Evolutionary conservation across 2,888 invertebrate species (phyloP), one percentile per base, ranked within the genome.

Genomic region (Mactromeris polynyma): DNA sequence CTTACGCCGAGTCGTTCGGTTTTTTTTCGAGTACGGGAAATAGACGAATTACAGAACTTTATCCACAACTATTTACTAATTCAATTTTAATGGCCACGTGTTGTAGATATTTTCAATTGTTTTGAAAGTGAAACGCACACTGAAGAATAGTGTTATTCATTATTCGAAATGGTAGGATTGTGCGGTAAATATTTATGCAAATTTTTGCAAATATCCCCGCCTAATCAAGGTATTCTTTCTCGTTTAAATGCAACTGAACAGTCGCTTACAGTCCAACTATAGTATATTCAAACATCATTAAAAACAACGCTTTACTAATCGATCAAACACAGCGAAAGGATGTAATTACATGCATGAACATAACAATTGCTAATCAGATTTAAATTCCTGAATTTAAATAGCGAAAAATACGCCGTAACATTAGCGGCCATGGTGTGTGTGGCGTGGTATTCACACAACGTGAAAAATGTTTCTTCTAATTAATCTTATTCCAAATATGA

Each of bases 331-430:
- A 33, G 2, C n/a, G 33, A 31, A 81, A 7, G 51, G 81, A 40
- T 36, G 40, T 83, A 73, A 83, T 83, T 83, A 73, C 83, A 83
- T 73, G 83, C 83, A 73, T 83, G 83, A 73, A 42, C 46, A 46
- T 31, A 69, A 73, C 83, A 73, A 40, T 83, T 9, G 46, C 36
- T 83, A 33, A 83, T 83, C 73, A 69, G 64, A 31, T 14, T 33
- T 31, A 42, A 38, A 83, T 83, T 83, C 73, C 46, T 83, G 73
- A n/a, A 83, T 83, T 83, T 73, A 83, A 83, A 73, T 42, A 82
- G 40, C 58, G 14, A 82, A 82, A 54, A 40, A n/a, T 58, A 26
- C 73, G 36, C 33, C 17, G 73, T 36, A 36, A 73, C 19, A 2
- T 73, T 31, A 73, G 36, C 26, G 33, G 73, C 19, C 0, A 17